phyloP scores from a whole-genome alignment of 2,797 vertebrate species.

The Chaenodraco wilsoni region DNA sequence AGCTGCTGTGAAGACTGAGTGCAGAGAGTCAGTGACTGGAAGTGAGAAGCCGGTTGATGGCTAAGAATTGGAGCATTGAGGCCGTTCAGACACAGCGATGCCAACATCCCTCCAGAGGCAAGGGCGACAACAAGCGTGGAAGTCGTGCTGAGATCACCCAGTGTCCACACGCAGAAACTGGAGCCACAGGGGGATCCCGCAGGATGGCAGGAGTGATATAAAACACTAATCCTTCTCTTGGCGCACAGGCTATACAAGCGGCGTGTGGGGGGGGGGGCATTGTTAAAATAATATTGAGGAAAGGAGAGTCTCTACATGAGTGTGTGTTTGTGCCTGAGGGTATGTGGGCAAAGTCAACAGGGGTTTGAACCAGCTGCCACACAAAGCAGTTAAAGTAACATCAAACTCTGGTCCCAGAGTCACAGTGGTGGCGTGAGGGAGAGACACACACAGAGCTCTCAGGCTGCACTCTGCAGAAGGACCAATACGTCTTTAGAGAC shows the following conservation, averaged over 20 bases:
- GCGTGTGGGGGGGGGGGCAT: constrained; percentile 50
- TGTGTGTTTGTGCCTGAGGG: constrained; percentile 47
- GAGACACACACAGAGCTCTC: constrained; percentile 36
- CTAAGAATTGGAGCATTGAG: constrained; percentile 8
- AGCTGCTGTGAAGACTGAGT: neutral
- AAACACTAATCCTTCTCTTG: constrained; percentile 82
- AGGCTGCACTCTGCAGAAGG: constrained; percentile 26
- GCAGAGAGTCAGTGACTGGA: neutral
- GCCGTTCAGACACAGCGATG: constrained; percentile 42
- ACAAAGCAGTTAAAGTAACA: constrained; percentile 71
- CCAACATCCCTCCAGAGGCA: constrained; percentile 52
- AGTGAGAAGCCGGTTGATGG: constrained; percentile 1
- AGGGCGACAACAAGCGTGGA: constrained; percentile 64
- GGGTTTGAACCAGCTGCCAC: constrained; percentile 77
- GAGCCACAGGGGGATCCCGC: constrained; percentile 67
- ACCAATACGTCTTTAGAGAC: constrained; percentile 56
- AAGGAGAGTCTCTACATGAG: constrained; percentile 47
- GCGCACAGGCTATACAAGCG: constrained; percentile 64
- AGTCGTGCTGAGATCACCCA: constrained; percentile 61
- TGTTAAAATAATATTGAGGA: constrained; percentile 81
- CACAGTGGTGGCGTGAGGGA: constrained; percentile 53
- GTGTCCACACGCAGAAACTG: constrained; percentile 72
- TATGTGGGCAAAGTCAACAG: constrained; percentile 63
- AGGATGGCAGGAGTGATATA: constrained; percentile 82
- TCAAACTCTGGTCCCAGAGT: constrained; percentile 67